phyloP scores from a whole-genome alignment of 2,888 invertebrate genomes.

The Papilio demoleus region DNA sequence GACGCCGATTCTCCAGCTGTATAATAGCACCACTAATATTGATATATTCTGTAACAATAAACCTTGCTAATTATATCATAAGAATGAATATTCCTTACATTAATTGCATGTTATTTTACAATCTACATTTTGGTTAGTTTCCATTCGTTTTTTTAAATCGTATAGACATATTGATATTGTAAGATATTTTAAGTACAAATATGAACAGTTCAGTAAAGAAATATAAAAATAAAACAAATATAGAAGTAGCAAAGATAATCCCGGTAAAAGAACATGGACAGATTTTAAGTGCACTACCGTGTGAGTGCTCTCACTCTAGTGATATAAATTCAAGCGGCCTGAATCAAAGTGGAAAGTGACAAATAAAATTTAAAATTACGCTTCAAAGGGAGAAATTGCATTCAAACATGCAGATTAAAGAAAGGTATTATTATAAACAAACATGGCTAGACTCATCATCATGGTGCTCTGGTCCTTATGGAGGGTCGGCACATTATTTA shows the following conservation, averaged over 20 bases:
- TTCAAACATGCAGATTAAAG: neutral
- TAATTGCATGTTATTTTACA: neutral
- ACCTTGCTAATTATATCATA: neutral
- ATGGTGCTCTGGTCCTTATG: no score
- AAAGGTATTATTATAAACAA: no score
- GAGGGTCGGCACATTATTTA: no score
- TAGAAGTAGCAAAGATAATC: slow-evolving; percentile 5
- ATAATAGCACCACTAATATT: slow-evolving; percentile 88
- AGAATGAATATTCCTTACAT: neutral
- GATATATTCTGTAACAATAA: slow-evolving; percentile 88
- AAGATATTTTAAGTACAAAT: neutral
- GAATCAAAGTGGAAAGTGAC: slow-evolving; percentile 7
- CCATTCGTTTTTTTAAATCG: no score
- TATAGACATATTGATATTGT: no score
- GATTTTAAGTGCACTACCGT: slow-evolving; percentile 35
- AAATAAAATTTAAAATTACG: slow-evolving; percentile 19
- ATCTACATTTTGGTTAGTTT: no score
- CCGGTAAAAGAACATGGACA: slow-evolving; percentile 11
- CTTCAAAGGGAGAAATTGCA: neutral
- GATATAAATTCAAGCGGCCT: slow-evolving; percentile 25
- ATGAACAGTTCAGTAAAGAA: neutral
- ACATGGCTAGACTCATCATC: no score
- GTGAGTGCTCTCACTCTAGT: slow-evolving; percentile 25
- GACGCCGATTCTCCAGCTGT: slow-evolving; percentile 89
- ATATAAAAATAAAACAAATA: neutral